Evolutionary conservation across 2,888 invertebrate genomes (phyloP), one percentile per base, ranked within the genome.

Genomic region (Prosopocoilus inquinatus): DNA sequence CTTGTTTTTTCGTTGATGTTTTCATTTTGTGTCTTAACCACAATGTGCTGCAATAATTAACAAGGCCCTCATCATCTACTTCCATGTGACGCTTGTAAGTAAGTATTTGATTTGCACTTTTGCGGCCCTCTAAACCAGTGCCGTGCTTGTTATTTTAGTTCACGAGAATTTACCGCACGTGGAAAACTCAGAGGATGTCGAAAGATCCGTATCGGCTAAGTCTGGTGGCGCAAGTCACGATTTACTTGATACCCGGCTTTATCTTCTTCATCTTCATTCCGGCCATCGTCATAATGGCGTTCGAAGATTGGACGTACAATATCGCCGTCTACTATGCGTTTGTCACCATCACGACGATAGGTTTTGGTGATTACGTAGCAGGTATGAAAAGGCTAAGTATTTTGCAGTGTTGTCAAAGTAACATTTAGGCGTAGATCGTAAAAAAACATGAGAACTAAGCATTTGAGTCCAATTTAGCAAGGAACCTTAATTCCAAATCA

Each of bases 341-440:
- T 71, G 91, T 93, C 9, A 91, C 92, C 0, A 81, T 91, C 8
- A 90, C 92, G 2, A 93, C 93, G 2, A 94, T 95, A 62, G 94
- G 94, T 38, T 95, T 94, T 75, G 95, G 95, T n/a, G 95, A 95
- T 75, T 86, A 86, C 70, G 94, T 95, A 33, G 93, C 94, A 75
- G 91, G 91, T 90, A 78, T 12, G 13, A 43, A 5, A 28, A 28
- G 7, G 20, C 20, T 28, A 16, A 16, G 16, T 16, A 28, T 28
- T 28, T 28, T 28, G n/a, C 5, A 28, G 20, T 28, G 16, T 16
- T 16, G 16, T 16, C 5, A 28, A 28, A 28, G 1, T 28, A 28
- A 28, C 7, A 28, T n/a, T n/a, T n/a, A n/a, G n/a, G n/a, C n/a
- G n/a, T n/a, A n/a, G n/a, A n/a, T n/a, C n/a, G n/a, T n/a, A n/a